Base-by-base conservation (phyloP, 2,888 invertebrate species). In the Drosophila kuntzei region DNA sequence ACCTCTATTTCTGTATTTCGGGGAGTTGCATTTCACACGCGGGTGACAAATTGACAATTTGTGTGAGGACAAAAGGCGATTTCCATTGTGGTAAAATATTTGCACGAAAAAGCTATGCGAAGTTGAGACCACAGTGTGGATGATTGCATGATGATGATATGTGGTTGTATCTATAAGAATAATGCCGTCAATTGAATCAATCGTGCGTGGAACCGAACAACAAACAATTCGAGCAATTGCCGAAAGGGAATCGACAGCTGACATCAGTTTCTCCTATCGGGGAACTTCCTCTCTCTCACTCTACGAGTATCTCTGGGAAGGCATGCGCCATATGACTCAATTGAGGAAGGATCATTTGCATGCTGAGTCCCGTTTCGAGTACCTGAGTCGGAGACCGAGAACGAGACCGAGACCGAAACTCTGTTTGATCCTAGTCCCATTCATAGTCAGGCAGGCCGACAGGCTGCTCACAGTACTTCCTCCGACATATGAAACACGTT, bases 31-130 rank as follows among this genome's bases (percentile, higher is more conserved):
- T 63, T 76, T 71, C 71, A 67, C 76, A 71, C 60, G 71, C 67
- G 60, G 77, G 54, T 78, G 79, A 81, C 79, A 81, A 80, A 80
- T 80, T 80, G 72, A 76, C 79, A 80, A 80, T 80, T 69, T 67
- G 61, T 62, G 68, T 32, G 53, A 36, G 51, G 25, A 60, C 64
- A 57, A 69, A 70, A 41, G 70, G 55, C 34, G 32, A 18, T 43
- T 43, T 25, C 37, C 62, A 77, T 60, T 69, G 51, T 60, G 25
- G 60, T 41, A 65, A 79, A 76, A 75, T 76, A 74, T 76, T 76
- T 74, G 79, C 71, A 46, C 61, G 59, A 60, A 55, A 67, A 61
- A 59, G 54, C 54, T 53, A 60, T 59, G 9, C 1, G 4, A n/a
- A 14, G 44, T 44, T 9, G 25, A 16, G 14, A 9, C 66, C 58